These are phyloP conservation scores for Lycia hirtaria DNA, from an alignment of 2,888 invertebrate species.

Conservation along the genomic window DNA sequence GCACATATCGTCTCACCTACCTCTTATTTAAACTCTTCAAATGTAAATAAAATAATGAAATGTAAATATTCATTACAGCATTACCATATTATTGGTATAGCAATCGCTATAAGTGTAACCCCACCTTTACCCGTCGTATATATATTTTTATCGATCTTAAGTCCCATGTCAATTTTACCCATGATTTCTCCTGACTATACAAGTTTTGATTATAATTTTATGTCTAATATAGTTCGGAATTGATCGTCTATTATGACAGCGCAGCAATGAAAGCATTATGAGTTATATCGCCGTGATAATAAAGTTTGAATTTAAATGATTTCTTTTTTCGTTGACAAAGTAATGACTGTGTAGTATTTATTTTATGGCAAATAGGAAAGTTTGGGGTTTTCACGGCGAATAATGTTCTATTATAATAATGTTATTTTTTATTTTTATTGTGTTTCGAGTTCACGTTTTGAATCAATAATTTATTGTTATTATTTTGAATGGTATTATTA, in stretches of 20 bases:
- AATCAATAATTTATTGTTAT: slow-evolving; percentile 48
- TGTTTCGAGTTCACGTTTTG: slow-evolving; percentile 39
- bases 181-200: slow-evolving; percentile 53
- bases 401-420: slow-evolving; percentile 45
- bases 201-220: slow-evolving; percentile 59
- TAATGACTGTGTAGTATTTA: slow-evolving; percentile 48
- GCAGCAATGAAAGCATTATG: slow-evolving; percentile 54
- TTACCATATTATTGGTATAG: slow-evolving; percentile 31
- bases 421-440: slow-evolving; percentile 45
- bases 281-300: slow-evolving; percentile 53
- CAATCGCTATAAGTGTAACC: slow-evolving; percentile 41
- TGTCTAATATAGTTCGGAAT: slow-evolving; percentile 55
- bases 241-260: slow-evolving; percentile 59
- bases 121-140: slow-evolving; percentile 39
- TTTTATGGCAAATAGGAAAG: slow-evolving; percentile 41
- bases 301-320: slow-evolving; percentile 57
- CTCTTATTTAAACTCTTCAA: slow-evolving; percentile 36
- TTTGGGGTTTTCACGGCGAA: slow-evolving; percentile 52
- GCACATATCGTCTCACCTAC: slow-evolving; percentile 36
- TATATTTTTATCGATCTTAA: slow-evolving; percentile 47
- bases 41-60: slow-evolving; percentile 36
- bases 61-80: slow-evolving; percentile 33
- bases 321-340: slow-evolving; percentile 58
- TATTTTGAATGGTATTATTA: slow-evolving; percentile 32
- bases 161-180: slow-evolving; percentile 38